Percentiles rank a stretch among this genome's conserved stretches.
phyloP scores from a whole-genome alignment of 2,888 invertebrate species.

The Platycheirus rosarum region DNA sequence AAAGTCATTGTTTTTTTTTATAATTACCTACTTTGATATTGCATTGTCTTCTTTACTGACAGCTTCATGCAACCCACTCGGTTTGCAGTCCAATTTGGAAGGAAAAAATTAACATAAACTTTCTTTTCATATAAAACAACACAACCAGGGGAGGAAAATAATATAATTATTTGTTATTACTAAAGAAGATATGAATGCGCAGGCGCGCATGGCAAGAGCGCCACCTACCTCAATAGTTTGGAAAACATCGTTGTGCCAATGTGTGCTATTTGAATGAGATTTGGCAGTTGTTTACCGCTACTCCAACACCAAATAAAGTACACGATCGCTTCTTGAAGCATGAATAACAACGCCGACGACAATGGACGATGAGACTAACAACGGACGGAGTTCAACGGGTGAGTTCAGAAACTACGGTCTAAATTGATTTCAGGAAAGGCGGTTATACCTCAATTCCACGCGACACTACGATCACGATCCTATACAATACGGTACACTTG shows the following conservation, averaged over 20 bases:
- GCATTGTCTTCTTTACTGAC: not conserved
- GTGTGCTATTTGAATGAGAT: constrained; percentile 60
- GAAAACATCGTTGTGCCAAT: constrained; percentile 60
- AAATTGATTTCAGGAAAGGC: constrained; percentile 51
- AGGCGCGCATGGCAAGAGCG: constrained; percentile 3
- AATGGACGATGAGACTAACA: not conserved
- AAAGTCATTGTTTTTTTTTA: constrained; percentile 60
- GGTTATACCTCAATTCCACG: constrained; percentile 34
- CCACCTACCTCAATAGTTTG: constrained; percentile 67
- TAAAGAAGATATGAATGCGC: constrained; percentile 27
- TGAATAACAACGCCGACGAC: not conserved
- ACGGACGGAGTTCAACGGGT: constrained; percentile 11
- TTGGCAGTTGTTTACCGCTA: constrained; percentile 68
- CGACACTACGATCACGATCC: constrained; percentile 7
- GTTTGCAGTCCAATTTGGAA: constrained; percentile 48
- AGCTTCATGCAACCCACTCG: constrained; percentile 19
- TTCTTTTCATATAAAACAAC: constrained; percentile 53
- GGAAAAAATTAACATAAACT: constrained; percentile 40
- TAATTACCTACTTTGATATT: constrained; percentile 39
- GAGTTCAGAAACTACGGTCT: constrained; percentile 53
- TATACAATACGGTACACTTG: constrained; percentile 51
- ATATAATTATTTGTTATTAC: constrained; percentile 21
- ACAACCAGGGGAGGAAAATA: constrained; percentile 2
- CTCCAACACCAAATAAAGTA: constrained; percentile 58
- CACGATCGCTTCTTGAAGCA: constrained; percentile 50